Conservation (phyloP, 1,140 invertebrate species). For the Monomorium pharaonis region DNA sequence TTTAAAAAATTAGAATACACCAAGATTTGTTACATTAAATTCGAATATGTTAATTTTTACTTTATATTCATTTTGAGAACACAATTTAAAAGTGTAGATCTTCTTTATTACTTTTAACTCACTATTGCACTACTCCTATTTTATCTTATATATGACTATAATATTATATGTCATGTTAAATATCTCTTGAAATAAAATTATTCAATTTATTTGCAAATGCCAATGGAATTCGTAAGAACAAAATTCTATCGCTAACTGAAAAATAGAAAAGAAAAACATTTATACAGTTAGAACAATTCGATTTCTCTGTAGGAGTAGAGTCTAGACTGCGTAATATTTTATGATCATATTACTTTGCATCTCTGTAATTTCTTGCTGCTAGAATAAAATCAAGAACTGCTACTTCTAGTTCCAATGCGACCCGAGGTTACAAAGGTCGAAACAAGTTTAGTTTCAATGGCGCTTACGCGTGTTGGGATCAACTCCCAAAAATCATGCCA, state of each 20-base stretch:
- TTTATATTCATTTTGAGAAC: not conserved
- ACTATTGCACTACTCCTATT: not conserved
- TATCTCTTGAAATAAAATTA: not conserved
- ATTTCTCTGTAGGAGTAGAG: not conserved
- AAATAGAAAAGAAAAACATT: not conserved
- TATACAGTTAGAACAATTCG: not conserved
- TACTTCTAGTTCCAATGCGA: not conserved
- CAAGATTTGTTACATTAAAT: not conserved
- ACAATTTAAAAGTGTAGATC: not conserved
- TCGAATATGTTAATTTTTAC: not conserved
- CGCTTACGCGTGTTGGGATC: not conserved
- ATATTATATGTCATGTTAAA: not conserved
- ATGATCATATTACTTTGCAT: not conserved
- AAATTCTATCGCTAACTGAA: not conserved
- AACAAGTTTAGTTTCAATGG: conserved; percentile 34
- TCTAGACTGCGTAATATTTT: not conserved
- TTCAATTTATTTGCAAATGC: not conserved
- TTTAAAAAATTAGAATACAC: not conserved
- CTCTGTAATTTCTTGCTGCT: conserved; percentile 21
- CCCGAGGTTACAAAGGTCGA: conserved; percentile 13
- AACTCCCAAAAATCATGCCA: conserved; percentile 23
- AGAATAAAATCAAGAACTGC: conserved; percentile 16
- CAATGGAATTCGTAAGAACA: not conserved
- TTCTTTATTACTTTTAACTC: not conserved
- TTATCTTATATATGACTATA: not conserved